Base-by-base conservation (phyloP, 2,888 invertebrate species). In the Euclidia mi region DNA sequence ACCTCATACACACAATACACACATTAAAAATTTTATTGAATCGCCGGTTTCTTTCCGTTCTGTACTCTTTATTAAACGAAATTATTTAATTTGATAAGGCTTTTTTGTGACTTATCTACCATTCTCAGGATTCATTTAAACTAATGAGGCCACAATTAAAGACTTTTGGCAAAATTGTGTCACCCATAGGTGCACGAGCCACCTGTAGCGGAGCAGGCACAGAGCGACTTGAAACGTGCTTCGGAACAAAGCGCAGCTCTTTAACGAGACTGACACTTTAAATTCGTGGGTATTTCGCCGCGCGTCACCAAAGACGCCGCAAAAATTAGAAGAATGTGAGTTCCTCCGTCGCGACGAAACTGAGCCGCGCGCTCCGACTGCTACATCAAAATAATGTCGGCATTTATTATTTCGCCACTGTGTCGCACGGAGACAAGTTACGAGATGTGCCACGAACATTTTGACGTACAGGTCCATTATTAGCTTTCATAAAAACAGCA, bases 251-350 rank as follows among this genome's bases (percentile, higher is more conserved):
- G 84, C 79, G 79, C 78, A 79, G 84, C 87, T 84, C 87, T 88
- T 85, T 81, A 85, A 78, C 70, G 75, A 76, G 68, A 70, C 76
- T 76, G 79, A 76, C 76, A 82, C 80, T 78, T 76, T 82, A 84
- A 84, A 83, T 86, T 83, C 80, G 76, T 76, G 79, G 82, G 78
- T 74, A 86, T 86, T 86, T 84, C 79, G 82, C 77, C 65, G 65
- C 65, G 76, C 76, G 71, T 76, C 76, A 66, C 78, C 80, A 86
- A 84, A 87, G 82, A 79, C 79, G 78, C 87, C 87, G 79, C 87
- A 85, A 84, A 87, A 88, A 88, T 87, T 84, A 75, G 76, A 84
- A 79, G 82, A 86, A 84, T 84, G 81, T 69, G 67, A 76, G 75
- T 76, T 51, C 41, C 75, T 70, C 53, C 51, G n/a, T n/a, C 56